Evolutionary conservation across 2,888 invertebrate species (phyloP), one percentile per base, ranked within the genome.

Genomic region (Micropterix aruncella): DNA sequence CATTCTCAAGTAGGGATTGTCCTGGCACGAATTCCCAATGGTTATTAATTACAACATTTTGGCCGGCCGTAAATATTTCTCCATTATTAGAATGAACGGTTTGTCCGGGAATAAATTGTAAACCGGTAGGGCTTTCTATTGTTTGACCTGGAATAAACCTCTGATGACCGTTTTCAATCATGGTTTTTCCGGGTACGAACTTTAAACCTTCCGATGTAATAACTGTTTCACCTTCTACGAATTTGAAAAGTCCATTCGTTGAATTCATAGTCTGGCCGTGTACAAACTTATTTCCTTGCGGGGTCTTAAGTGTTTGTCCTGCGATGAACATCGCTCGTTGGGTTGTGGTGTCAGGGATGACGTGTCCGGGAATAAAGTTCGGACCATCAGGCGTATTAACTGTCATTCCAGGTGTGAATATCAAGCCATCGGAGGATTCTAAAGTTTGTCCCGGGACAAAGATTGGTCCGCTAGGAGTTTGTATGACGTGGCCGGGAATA

Each of bases 381-480:
- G 81, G 79, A 18, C 82, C 81, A 40, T 73, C 68, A 16, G 80
- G 78, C 2, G 82, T 77, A 52, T 75, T 74, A 12, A 86, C 74
- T 38, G 79, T 82, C 47, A 85, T 70, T 2, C 86, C 86, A 16
- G 86, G 83, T 36, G 83, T 76, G 59, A 86, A 87, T 42, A 75
- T 64, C 9, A 73, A 67, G 0, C 84, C 84, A 47, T 69, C 66
- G 40, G 80, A 78, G 2, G 82, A 83, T 51, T 77, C 71, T 4
- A 85, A 65, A 1, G 83, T 81, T 61, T 84, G 83, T 2, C 86
- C 86, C 0, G 86, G 83, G 12, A 85, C 76, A 56, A 86, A 86
- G 39, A 80, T 62, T 19, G 77, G 74, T 2, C 84, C 84, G 45
- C 72, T 73, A 41, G 81, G 79, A 0, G 83, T 83, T 48, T 78